A percentile compares a stretch with the other conserved stretches of the same genome.
These are phyloP conservation scores for Drosophila mayaguana DNA, from an alignment of 2,888 invertebrate species.

Conservation along the genomic window DNA sequence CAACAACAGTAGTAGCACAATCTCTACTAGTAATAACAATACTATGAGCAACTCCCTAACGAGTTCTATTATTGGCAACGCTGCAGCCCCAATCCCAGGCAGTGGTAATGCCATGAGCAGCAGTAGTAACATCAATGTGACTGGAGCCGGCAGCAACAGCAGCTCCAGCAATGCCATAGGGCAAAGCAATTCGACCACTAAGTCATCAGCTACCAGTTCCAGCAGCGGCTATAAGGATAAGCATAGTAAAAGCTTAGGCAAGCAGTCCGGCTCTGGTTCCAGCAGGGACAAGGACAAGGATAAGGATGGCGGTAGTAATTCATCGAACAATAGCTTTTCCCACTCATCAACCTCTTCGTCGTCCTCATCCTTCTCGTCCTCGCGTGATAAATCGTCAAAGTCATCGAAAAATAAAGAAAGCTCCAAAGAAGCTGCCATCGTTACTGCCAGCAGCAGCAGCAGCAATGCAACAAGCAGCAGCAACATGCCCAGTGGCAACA, in stretches of 20 bases:
- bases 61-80: slow-evolving; percentile 55
- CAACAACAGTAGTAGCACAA: slow-evolving; percentile 35
- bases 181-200: slow-evolving; percentile 38
- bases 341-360: slow-evolving; percentile 72
- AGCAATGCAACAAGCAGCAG: slow-evolving; percentile 42
- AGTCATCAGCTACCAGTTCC: slow-evolving; percentile 48
- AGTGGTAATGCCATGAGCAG: slow-evolving; percentile 23
- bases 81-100: slow-evolving; percentile 38
- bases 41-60: slow-evolving; percentile 27
- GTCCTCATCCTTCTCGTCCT: slow-evolving; percentile 82
- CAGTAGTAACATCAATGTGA: slow-evolving; percentile 9
- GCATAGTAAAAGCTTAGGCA: slow-evolving; percentile 83
- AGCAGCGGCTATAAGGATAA: slow-evolving; percentile 84
- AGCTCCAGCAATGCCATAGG: slow-evolving; percentile 23
- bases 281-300: slow-evolving; percentile 84
- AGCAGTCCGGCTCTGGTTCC: slow-evolving; percentile 79
- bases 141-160: slow-evolving; percentile 17
- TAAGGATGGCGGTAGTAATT: slow-evolving; percentile 41
- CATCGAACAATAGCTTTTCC: slow-evolving; percentile 55
- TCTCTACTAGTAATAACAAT: slow-evolving; percentile 31
- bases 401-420: slow-evolving; percentile 83
- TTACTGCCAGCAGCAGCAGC: slow-evolving; percentile 31
- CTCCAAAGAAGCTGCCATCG: slow-evolving; percentile 33
- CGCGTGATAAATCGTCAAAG: slow-evolving; percentile 84
- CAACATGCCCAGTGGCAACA: slow-evolving; percentile 25